Evolutionary conservation across 1,140 invertebrate species (phyloP), one percentile per base, ranked within the genome.

Genomic region (Cyclargus thomasi): DNA sequence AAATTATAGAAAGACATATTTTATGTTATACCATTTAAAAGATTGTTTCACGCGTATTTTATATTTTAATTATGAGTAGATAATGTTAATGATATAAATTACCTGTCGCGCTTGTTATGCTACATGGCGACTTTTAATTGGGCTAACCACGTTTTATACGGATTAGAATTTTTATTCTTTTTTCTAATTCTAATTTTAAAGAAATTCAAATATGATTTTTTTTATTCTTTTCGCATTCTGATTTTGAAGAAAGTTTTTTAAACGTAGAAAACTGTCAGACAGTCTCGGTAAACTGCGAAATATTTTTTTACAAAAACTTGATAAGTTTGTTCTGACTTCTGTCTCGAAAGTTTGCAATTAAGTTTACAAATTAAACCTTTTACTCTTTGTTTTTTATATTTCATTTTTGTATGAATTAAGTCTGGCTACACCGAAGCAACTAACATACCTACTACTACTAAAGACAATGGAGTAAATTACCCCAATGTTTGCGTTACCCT

Each of bases 61-160:
- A 47, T 14, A 47, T 47, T 14, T 47, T 47, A 16, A 14, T 47
- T 47, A 47, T 47, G 14, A 47, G 39, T 47, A 47, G 39, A 47
- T 47, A 47, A 47, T 47, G 39, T 47, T 47, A 47, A 47, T 47
- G 39, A 47, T 47, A 47, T 47, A 47, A 47, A 47, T 47, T 47
- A 11, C 14, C 39, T 47, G 39, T 47, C 39, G 39, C 39, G 10
- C 39, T 11, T 47, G 39, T 47, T 47, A 8, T 47, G 39, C 0
- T 47, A 47, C 39, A 47, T 47, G 39, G 39, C 39, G 29, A 29
- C 29, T 29, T 29, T 29, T 29, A 29, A 29, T 29, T 29, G 29
- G 29, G 29, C 29, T 29, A 7, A 29, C 29, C 29, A 29, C 1
- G 8, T 29, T 29, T 29, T 29, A 29, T 29, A 29, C 29, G 29